These are phyloP conservation scores for Puma concolor DNA, from an alignment of 2,113 vertebrate genomes.

Conservation along the genomic window DNA sequence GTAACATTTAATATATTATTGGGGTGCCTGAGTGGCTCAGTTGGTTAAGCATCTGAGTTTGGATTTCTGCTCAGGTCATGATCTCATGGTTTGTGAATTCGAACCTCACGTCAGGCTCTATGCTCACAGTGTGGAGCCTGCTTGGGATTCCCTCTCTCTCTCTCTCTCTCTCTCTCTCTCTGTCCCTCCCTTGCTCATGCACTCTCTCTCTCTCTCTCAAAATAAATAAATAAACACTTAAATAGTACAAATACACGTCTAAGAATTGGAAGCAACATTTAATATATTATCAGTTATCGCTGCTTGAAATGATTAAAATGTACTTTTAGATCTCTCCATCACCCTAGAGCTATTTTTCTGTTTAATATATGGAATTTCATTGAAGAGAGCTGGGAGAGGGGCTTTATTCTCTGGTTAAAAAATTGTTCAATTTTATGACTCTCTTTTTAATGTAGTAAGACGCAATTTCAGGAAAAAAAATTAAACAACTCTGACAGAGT, in stretches of 20 bases:
- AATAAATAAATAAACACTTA: too few relatives aligned
- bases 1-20: background rate
- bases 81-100: too few relatives aligned
- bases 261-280: background rate
- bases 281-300: background rate
- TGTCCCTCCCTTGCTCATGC: too few relatives aligned
- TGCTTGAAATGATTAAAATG: background rate
- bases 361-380: background rate
- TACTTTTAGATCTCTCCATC: background rate
- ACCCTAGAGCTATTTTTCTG: background rate
- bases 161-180: too few relatives aligned
- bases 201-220: too few relatives aligned
- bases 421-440: background rate
- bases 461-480: background rate
- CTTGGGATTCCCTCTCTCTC: too few relatives aligned
- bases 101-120: too few relatives aligned
- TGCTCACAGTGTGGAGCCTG: too few relatives aligned
- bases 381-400: background rate
- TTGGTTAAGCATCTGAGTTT: too few relatives aligned
- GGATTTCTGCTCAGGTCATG: too few relatives aligned
- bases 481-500: background rate
- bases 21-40: too few relatives aligned
- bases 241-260: background rate
- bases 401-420: background rate
- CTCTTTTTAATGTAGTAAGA: background rate